Percentiles rank a stretch among this genome's conserved stretches.
These are phyloP conservation scores for Drosophila emarginata DNA, from an alignment of 2,888 invertebrate species.

Conservation along the genomic window DNA sequence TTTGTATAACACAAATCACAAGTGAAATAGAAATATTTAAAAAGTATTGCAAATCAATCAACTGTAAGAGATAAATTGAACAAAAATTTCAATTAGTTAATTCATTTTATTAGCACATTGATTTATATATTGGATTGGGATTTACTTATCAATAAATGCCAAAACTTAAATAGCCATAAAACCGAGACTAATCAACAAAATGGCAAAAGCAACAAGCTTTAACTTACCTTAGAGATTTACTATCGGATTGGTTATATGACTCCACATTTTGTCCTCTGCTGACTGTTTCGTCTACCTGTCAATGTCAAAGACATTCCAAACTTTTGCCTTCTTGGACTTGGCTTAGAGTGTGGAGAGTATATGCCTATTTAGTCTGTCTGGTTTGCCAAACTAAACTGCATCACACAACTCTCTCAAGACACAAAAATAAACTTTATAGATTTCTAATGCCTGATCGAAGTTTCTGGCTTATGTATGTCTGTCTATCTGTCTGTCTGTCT, in stretches of 20 bases:
- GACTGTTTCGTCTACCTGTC: slow-evolving; percentile 25
- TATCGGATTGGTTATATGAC: too few relatives aligned
- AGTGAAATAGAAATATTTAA: too few relatives aligned
- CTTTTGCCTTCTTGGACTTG: slow-evolving; percentile 39
- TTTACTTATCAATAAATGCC: slow-evolving; percentile 49
- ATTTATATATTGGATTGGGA: slow-evolving; percentile 15
- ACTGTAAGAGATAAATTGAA: slow-evolving; percentile 31
- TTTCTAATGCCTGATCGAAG: slow-evolving; percentile 56
- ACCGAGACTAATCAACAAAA: slow-evolving; percentile 66
- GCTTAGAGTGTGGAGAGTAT: background rate
- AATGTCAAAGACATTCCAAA: slow-evolving; percentile 53
- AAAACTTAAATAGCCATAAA: slow-evolving; percentile 58
- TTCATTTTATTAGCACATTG: slow-evolving; percentile 40
- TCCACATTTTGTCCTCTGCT: background rate
- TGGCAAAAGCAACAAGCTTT: slow-evolving; percentile 44
- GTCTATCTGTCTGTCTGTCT: background rate
- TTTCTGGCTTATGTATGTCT: slow-evolving; percentile 8
- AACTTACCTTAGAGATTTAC: slow-evolving; percentile 27
- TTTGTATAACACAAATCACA: too few relatives aligned
- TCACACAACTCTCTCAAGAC: slow-evolving; percentile 13
- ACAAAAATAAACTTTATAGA: slow-evolving; percentile 65
- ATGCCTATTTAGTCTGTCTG: slow-evolving; percentile 16
- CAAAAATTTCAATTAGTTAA: slow-evolving; percentile 51
- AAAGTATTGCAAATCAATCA: background rate
- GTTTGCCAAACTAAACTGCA: slow-evolving; percentile 13